Conservation (phyloP, 2,888 invertebrate genomes). For the Hartigia nigra region DNA sequence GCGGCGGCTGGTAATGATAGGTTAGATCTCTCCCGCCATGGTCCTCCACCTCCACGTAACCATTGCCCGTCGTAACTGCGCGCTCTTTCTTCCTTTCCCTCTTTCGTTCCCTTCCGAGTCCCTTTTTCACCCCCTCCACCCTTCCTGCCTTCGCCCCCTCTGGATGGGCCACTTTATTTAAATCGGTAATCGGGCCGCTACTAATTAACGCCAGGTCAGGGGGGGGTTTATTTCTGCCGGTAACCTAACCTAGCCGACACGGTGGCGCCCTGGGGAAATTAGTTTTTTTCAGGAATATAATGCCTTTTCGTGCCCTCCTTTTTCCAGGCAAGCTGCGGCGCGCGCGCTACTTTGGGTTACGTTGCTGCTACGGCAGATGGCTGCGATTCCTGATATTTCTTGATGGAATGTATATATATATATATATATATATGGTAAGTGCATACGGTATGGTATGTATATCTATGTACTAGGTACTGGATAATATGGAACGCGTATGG, state of each 20-base stretch:
- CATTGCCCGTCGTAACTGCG: slow-evolving; percentile 11
- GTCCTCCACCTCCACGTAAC: slow-evolving; percentile 12
- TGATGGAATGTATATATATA: slow-evolving; percentile 21
- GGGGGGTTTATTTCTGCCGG: not conserved
- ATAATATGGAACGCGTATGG: slow-evolving; percentile 19
- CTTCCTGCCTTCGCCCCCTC: not conserved
- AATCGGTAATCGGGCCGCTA: slow-evolving; percentile 24
- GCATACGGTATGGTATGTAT: slow-evolving; percentile 22
- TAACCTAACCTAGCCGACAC: not conserved
- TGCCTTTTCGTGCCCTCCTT: slow-evolving; percentile 14
- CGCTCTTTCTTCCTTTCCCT: slow-evolving; percentile 18
- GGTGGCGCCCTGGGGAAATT: slow-evolving; percentile 24
- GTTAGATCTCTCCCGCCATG: slow-evolving; percentile 36
- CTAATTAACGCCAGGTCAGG: slow-evolving; percentile 25
- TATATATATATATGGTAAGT: slow-evolving; percentile 23
- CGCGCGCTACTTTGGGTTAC: not conserved
- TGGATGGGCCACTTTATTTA: slow-evolving; percentile 16
- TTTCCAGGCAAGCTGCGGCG: slow-evolving; percentile 9
- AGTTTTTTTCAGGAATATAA: slow-evolving; percentile 15
- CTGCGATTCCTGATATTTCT: slow-evolving; percentile 11
- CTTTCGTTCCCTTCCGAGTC: not conserved
- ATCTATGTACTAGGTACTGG: slow-evolving; percentile 16
- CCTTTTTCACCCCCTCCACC: not conserved
- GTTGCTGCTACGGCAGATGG: not conserved
- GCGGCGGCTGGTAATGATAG: slow-evolving; percentile 50